Evolutionary conservation across 2,888 invertebrate species (phyloP).

Genomic region (Dolichopus griseipennis): DNA sequence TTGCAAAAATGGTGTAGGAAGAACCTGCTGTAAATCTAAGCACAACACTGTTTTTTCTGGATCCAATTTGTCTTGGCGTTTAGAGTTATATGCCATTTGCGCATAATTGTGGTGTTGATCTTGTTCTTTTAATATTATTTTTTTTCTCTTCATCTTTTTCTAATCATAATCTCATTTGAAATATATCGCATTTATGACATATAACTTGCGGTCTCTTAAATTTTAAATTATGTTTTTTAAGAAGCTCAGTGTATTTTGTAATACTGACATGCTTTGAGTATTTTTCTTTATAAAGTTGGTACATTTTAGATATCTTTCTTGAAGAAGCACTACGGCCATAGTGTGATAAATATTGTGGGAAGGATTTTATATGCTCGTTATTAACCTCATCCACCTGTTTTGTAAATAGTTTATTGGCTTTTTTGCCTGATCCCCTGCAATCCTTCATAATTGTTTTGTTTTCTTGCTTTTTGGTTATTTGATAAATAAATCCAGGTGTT

Average conservation of each 20-base stretch:
- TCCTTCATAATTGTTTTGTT: slow-evolving; percentile 9
- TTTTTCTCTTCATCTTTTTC: too few relatives aligned
- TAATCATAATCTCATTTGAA: too few relatives aligned
- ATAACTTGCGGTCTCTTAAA: slow-evolving; percentile 5
- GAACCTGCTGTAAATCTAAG: too few relatives aligned
- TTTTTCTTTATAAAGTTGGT: background rate
- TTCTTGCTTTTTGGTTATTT: background rate
- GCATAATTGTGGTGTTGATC: too few relatives aligned
- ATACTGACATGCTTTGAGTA: background rate
- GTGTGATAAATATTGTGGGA: slow-evolving; percentile 5
- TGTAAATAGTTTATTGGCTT: too few relatives aligned
- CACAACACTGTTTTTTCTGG: too few relatives aligned
- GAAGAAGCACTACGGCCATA: background rate
- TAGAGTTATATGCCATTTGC: too few relatives aligned
- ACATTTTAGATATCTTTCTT: slow-evolving; percentile 2
- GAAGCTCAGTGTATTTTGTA: too few relatives aligned
- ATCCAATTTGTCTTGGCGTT: too few relatives aligned
- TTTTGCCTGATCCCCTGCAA: too few relatives aligned
- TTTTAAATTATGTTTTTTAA: slow-evolving; percentile 9
- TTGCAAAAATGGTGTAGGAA: too few relatives aligned
- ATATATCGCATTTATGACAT: slow-evolving; percentile 7
- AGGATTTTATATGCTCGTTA: background rate
- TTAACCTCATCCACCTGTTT: background rate
- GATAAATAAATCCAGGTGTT: slow-evolving; percentile 8
- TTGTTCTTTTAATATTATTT: too few relatives aligned